Evolutionary conservation across 2,888 invertebrate species (phyloP), one percentile per base, ranked within the genome.

Genomic region (Cantharis lateralis): DNA sequence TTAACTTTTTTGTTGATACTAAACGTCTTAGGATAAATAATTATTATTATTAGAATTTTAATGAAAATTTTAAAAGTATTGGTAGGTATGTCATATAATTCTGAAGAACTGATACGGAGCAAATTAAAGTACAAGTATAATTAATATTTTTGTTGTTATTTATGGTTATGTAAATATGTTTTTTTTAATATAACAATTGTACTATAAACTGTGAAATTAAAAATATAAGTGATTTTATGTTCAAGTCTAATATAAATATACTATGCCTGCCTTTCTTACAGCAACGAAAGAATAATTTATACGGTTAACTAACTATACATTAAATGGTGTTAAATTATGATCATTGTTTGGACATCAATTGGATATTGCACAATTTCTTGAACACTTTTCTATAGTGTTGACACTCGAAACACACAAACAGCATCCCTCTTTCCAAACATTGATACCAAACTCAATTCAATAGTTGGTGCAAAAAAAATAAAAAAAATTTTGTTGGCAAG

Each of bases 61-160:
- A 66, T 66, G n/a, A 20, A 70, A 18, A 70, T 62, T 26, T 74
- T 24, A 24, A 69, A 18, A 63, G 24, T 64, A 64, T 16, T 61
- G 61, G 16, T 20, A 62, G 71, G 28, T 63, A 75, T 66, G 64
- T 66, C 64, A 66, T n/a, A 66, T 66, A 32, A 68, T 76, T 70
- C 73, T 66, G 16, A 74, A 74, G 74, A 77, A 77, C 74, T 77
- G 77, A 77, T 62, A 77, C 74, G 77, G 77, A 77, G 77, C 77
- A 77, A 77, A 71, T 20, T 62, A 68, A 77, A 77, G 77, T 77
- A 77, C 77, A 77, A 77, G 77, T 74, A 68, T 64, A 48, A 71
- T 77, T 71, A 61, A 74, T 71, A 66, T 77, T 77, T 68, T 74
- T 28, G 63, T 72, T 66, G 32, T 75, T 61, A 64, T 26, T 48